Evolutionary conservation across 2,113 vertebrate genomes (phyloP).

Genomic region (Illadopsis cleaveri): DNA sequence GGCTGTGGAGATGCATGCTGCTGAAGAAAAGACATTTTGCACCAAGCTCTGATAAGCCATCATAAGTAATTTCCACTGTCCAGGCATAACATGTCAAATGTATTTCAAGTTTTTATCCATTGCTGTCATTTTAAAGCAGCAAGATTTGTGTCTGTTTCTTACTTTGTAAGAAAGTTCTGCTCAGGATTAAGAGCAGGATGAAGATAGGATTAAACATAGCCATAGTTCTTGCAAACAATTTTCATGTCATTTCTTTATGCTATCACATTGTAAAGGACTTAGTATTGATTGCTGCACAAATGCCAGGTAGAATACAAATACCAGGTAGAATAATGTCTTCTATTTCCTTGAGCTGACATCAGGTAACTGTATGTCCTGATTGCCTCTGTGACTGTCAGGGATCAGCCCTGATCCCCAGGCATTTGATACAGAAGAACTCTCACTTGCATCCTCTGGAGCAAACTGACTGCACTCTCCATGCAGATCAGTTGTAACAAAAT

Average conservation of each 20-base stretch:
- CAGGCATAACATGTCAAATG: neutral
- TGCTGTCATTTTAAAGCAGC: neutral
- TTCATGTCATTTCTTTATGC: neutral
- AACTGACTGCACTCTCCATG: neutral
- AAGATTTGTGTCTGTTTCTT: neutral
- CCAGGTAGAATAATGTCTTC: neutral
- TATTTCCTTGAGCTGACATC: neutral
- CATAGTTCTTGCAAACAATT: neutral
- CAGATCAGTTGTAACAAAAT: neutral
- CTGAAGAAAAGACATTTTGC: conserved; percentile 16
- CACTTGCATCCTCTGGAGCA: neutral
- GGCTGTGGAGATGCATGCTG: neutral
- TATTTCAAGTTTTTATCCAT: neutral
- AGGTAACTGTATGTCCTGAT: neutral
- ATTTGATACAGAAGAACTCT: neutral
- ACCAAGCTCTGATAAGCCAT: conserved; percentile 52
- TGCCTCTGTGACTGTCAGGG: neutral
- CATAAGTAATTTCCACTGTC: neutral
- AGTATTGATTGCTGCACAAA: neutral
- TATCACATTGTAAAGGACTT: neutral
- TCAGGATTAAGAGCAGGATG: neutral
- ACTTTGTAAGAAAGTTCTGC: neutral
- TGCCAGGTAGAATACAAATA: neutral
- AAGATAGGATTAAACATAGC: neutral
- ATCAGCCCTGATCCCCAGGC: neutral